A percentile compares a stretch with the other conserved stretches of the same genome.
phyloP scores from a whole-genome alignment of 2,797 vertebrate genomes.

The Mormyrops boulengeri region DNA sequence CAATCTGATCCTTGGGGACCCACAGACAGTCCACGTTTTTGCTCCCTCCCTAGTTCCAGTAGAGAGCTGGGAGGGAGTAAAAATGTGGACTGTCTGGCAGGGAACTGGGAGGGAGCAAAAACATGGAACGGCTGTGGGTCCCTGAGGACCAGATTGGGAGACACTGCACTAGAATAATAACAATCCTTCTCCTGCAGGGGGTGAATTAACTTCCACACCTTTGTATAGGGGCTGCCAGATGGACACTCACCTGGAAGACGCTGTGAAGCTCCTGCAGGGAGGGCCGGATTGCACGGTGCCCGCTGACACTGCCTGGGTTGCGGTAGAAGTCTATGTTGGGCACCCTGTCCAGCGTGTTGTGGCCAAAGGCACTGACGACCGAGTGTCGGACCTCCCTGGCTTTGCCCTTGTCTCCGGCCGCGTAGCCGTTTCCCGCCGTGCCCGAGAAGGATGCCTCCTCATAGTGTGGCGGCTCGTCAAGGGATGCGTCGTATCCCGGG shows the following conservation, averaged over 20 bases:
- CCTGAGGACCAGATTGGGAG: not conserved
- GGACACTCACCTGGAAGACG: conserved; percentile 79
- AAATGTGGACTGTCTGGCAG: not conserved
- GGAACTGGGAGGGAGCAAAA: not conserved
- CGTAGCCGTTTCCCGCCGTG: conserved; percentile 57
- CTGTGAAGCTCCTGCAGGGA: conserved; percentile 92
- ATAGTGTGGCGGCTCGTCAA: conserved; percentile 73
- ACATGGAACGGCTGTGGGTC: not conserved
- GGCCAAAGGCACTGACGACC: conserved; percentile 80
- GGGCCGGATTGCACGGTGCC: conserved; percentile 76
- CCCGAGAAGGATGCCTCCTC: conserved; percentile 72
- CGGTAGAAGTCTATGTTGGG: conserved; percentile 95
- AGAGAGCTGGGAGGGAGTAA: not conserved
- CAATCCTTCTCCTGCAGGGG: not conserved
- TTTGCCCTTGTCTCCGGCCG: conserved; percentile 58
- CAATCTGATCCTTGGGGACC: not conserved
- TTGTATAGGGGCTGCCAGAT: not conserved
- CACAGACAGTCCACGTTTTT: not conserved
- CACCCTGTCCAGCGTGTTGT: conserved; percentile 85
- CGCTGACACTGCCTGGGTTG: conserved; percentile 84
- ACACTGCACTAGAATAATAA: not conserved
- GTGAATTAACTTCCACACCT: not conserved
- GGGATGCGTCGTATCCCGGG: conserved; percentile 45
- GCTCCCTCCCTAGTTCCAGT: not conserved
- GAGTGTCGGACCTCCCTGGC: conserved; percentile 67